These are phyloP conservation scores for Petrocephalus schoutedeni DNA, from an alignment of 2,797 vertebrate species.

Conservation along the genomic window DNA sequence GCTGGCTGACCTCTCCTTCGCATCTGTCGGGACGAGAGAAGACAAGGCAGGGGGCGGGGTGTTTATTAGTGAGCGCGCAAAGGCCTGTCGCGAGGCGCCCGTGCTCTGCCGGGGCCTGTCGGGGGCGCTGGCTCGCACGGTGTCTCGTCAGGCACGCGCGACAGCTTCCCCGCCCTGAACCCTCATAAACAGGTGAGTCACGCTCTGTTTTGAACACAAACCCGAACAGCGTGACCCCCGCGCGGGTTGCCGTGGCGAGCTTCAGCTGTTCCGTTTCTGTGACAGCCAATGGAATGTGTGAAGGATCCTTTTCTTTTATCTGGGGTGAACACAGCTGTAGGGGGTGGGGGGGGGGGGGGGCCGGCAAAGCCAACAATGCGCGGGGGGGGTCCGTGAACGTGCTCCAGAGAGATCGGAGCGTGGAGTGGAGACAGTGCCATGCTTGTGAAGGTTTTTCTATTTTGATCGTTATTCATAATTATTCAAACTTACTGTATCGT, in stretches of 20 bases:
- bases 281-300: not conserved
- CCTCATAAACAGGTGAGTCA: conserved; percentile 3
- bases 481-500: not conserved
- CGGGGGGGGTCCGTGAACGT: not conserved
- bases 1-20: conserved; percentile 64
- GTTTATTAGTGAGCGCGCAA: not conserved
- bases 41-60: not conserved
- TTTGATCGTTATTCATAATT: not conserved
- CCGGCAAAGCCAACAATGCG: not conserved
- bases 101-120: not conserved
- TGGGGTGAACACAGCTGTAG: not conserved
- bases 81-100: not conserved
- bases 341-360: not conserved
- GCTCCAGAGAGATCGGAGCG: not conserved
- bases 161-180: not conserved
- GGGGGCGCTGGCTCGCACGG: not conserved
- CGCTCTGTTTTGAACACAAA: not conserved
- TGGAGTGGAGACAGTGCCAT: not conserved
- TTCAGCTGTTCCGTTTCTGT: not conserved
- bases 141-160: not conserved
- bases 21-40: conserved; percentile 45
- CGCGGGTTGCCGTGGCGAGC: not conserved
- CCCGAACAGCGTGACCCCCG: not conserved
- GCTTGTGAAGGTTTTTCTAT: not conserved
- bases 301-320: not conserved